Evolutionary conservation across 2,888 invertebrate genomes (phyloP).

Genomic region (Hemicrepidius hirtus): DNA sequence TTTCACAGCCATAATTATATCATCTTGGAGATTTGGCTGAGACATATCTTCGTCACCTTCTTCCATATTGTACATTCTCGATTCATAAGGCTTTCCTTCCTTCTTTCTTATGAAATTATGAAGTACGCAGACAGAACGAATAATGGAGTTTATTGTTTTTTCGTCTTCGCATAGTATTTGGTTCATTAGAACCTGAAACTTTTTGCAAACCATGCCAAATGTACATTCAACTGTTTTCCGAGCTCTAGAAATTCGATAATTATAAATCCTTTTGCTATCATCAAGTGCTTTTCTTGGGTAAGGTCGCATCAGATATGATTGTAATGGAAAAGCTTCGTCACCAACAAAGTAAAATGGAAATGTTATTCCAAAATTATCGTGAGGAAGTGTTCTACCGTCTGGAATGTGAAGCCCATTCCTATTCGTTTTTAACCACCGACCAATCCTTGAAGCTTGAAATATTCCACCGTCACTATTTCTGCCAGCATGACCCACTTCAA

Average conservation of each 20-base stretch:
- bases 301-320: constrained; percentile 58
- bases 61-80: constrained; percentile 2
- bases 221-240: constrained; percentile 49
- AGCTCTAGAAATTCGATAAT: constrained; percentile 55
- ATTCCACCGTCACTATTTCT: constrained; percentile 14
- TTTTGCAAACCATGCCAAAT: constrained; percentile 57
- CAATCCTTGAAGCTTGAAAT: constrained; percentile 55
- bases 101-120: constrained; percentile 48
- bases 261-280: constrained; percentile 45
- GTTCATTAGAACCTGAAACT: constrained; percentile 53
- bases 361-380: constrained; percentile 33
- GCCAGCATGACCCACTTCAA: constrained; percentile 55
- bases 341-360: constrained; percentile 57
- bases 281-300: constrained; percentile 51
- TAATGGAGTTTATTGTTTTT: constrained; percentile 46
- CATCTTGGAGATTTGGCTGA: too few relatives aligned
- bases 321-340: constrained; percentile 58
- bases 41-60: too few relatives aligned
- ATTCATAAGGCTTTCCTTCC: constrained; percentile 16
- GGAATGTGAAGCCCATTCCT: constrained; percentile 44
- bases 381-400: constrained; percentile 35
- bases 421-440: constrained; percentile 49
- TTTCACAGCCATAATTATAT: too few relatives aligned
- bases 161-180: constrained; percentile 49
- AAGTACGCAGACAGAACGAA: constrained; percentile 53